phyloP scores from a whole-genome alignment of 2,113 vertebrate species.

The Arvicanthis niloticus region DNA sequence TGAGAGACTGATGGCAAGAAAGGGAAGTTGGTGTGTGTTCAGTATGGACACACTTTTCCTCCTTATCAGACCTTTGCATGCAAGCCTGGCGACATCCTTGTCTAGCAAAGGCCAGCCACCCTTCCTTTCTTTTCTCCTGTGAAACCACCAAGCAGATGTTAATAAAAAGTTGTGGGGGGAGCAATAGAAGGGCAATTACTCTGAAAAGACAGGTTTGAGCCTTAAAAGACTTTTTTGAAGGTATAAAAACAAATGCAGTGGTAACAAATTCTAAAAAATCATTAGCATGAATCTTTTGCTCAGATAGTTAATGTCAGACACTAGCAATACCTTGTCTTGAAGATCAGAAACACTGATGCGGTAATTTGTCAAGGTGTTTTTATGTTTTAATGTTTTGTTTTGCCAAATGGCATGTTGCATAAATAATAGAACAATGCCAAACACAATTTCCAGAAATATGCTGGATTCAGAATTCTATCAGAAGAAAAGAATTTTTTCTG shows the following conservation, averaged over 20 bases:
- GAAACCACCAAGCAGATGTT: neutral
- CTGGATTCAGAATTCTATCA: neutral
- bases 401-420: neutral
- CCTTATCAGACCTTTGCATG: neutral
- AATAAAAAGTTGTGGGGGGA: neutral
- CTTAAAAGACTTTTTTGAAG: neutral
- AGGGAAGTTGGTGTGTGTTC: neutral
- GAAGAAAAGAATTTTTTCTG: neutral
- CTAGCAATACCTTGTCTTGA: neutral
- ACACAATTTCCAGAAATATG: neutral
- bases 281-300: neutral
- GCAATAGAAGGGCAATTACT: neutral
- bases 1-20: neutral
- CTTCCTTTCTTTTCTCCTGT: neutral
- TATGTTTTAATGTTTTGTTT: neutral
- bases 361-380: neutral
- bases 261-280: constrained; percentile 12
- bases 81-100: neutral
- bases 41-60: neutral
- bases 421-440: neutral
- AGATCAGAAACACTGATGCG: neutral
- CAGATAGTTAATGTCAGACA: neutral
- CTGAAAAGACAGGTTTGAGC: neutral
- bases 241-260: neutral
- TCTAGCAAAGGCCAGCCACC: neutral